A percentile compares a stretch with the other conserved stretches of the same genome.
These are phyloP conservation scores for Gambelia wislizenii DNA, from an alignment of 2,797 vertebrate species.

Conservation along the genomic window DNA sequence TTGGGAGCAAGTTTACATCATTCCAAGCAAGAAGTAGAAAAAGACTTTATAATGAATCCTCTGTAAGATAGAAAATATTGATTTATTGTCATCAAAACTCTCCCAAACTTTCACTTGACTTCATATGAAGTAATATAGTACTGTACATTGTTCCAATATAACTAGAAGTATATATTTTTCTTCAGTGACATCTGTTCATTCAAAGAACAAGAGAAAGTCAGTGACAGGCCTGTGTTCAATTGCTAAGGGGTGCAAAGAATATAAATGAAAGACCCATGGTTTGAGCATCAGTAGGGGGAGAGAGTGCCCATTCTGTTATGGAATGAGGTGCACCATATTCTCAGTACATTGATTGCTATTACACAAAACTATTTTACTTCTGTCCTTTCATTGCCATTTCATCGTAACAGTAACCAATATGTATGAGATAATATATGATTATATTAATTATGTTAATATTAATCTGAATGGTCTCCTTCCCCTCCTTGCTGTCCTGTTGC, in stretches of 20 bases:
- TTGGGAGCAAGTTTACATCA: constrained; percentile 42
- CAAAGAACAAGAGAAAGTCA: constrained; percentile 3
- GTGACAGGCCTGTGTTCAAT: not conserved
- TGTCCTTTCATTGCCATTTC: not conserved
- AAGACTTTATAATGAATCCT: constrained; percentile 49
- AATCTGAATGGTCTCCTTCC: too few species aligned
- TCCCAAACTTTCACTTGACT: constrained; percentile 49
- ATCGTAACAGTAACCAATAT: not conserved
- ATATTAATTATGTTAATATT: too few species aligned
- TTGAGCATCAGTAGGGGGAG: not conserved
- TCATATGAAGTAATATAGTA: constrained; percentile 37
- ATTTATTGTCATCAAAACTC: constrained; percentile 57
- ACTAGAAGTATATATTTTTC: constrained; percentile 16
- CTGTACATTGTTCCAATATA: constrained; percentile 22
- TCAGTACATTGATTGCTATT: too few species aligned
- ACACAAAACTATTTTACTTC: not conserved
- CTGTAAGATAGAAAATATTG: constrained; percentile 49
- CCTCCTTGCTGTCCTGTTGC: too few species aligned
- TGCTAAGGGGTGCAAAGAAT: not conserved
- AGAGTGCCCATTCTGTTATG: not conserved
- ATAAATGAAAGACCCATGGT: not conserved
- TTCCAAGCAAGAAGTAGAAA: constrained; percentile 45
- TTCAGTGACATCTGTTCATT: not conserved
- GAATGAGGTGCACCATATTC: too few species aligned
- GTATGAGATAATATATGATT: too few species aligned